Evolutionary conservation across 2,113 vertebrate species (phyloP).

Genomic region (Nyctereutes procyonoides): DNA sequence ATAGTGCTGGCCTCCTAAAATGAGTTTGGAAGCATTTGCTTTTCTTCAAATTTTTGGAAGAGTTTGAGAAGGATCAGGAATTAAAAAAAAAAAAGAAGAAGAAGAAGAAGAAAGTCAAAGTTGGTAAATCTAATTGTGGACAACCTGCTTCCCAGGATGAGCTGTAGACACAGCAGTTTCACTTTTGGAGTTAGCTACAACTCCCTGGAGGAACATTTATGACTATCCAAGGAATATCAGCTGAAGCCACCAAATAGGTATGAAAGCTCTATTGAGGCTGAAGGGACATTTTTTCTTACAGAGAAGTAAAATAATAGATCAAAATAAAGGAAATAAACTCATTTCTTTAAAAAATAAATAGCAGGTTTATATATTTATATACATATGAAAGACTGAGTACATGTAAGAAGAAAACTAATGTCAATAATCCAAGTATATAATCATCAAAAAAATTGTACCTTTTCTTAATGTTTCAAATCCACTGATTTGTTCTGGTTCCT

Average conservation of each 20-base stretch:
- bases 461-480: not conserved
- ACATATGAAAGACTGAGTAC: not conserved
- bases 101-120: conserved; percentile 49
- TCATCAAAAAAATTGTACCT: not conserved
- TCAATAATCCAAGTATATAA: not conserved
- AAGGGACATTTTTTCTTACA: not conserved
- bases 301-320: not conserved
- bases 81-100: not conserved
- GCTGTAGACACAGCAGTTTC: not conserved
- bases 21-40: not conserved
- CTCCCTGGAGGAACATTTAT: not conserved
- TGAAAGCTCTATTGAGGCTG: not conserved
- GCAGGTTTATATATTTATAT: not conserved
- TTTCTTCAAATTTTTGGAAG: not conserved
- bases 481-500: not conserved
- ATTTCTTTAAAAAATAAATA: not conserved
- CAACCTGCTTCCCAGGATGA: not conserved
- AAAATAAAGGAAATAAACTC: not conserved
- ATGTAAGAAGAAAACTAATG: not conserved
- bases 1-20: not conserved
- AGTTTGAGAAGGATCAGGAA: not conserved
- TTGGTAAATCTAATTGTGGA: conserved; percentile 26
- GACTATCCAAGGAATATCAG: not conserved
- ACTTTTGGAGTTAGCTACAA: not conserved
- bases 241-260: not conserved